phyloP scores from a whole-genome alignment of 1,140 invertebrate genomes.

The Trichonephila clavipes region DNA sequence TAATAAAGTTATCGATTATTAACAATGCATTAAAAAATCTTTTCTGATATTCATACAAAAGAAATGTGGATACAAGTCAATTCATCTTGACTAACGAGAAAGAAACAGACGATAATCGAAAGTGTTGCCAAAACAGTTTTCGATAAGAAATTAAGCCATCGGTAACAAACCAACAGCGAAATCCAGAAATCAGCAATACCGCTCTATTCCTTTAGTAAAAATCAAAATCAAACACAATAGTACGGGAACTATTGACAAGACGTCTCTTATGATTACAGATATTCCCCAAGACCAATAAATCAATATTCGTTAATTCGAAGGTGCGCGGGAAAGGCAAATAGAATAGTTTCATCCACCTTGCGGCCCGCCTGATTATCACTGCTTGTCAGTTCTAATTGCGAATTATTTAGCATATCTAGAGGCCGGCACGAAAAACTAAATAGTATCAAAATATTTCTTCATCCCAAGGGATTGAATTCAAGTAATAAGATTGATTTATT shows the following conservation, averaged over 20 bases:
- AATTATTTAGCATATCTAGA: neutral
- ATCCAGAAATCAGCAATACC: neutral
- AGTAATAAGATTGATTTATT: neutral
- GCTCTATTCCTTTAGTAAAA: neutral
- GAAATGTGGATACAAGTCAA: no score
- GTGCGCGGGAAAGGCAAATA: neutral
- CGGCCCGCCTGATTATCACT: neutral
- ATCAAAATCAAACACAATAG: neutral
- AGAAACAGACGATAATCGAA: neutral
- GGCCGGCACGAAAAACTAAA: neutral
- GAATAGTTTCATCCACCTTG: neutral
- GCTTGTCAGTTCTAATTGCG: neutral
- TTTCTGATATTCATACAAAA: no score
- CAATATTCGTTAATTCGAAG: conserved; percentile 1
- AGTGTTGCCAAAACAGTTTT: neutral
- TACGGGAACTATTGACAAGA: neutral
- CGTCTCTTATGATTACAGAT: conserved; percentile 7
- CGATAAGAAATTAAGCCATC: neutral
- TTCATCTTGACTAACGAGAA: neutral
- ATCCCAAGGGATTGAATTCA: neutral
- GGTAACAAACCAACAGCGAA: neutral
- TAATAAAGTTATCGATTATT: no score
- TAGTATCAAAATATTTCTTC: neutral
- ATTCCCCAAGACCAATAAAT: neutral
- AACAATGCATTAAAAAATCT: no score